Percentiles rank a stretch among this genome's conserved stretches.
Evolutionary conservation across 1,140 invertebrate species (phyloP).

Genomic region (Temnothorax longispinosus): DNA sequence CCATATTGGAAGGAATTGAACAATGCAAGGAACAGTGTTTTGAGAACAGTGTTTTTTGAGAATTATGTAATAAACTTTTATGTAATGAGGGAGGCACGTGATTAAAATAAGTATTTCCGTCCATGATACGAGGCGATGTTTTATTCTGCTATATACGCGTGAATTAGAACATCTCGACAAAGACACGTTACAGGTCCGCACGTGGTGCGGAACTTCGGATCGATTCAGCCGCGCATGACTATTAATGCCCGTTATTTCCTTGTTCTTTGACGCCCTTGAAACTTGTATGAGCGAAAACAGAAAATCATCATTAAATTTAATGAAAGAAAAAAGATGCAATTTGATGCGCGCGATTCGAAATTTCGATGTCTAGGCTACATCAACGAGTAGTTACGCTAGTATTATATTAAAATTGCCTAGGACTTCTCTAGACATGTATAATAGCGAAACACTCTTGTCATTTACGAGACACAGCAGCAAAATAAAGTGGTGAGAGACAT

Average conservation of each 20-base stretch:
- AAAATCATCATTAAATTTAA: background rate
- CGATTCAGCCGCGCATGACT: constrained; percentile 34
- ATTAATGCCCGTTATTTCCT: background rate
- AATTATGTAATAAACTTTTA: background rate
- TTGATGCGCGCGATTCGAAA: background rate
- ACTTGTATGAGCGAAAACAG: background rate
- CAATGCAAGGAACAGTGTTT: too few relatives aligned
- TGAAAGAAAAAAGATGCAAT: background rate
- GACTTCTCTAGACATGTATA: constrained; percentile 3
- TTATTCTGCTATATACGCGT: background rate
- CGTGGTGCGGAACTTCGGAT: constrained; percentile 3
- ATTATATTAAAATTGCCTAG: background rate
- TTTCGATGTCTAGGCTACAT: background rate
- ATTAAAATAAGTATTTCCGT: constrained; percentile 38
- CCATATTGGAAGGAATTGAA: background rate
- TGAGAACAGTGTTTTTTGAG: too few relatives aligned
- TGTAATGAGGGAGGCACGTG: background rate
- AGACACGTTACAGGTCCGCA: constrained; percentile 30
- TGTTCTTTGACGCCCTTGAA: background rate
- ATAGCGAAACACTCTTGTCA: background rate
- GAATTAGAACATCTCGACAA: constrained; percentile 26
- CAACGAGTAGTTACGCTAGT: background rate
- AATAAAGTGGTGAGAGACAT: background rate
- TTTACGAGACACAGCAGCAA: background rate
- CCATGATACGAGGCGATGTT: constrained; percentile 7